Base-by-base conservation (phyloP, 2,888 invertebrate species). In the Meghimatium bilineatum region DNA sequence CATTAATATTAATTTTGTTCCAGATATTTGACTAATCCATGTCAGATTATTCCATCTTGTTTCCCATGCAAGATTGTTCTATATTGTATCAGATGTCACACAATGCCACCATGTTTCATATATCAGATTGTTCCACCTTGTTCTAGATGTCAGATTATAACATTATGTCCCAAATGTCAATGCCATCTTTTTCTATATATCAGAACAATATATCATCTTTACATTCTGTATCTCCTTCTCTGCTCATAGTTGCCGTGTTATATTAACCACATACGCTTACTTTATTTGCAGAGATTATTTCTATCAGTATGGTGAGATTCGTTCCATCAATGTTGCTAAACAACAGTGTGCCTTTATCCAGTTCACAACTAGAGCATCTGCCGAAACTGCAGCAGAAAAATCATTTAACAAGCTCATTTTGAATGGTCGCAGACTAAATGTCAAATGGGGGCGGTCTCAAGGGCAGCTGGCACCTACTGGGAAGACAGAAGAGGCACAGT, bases 381-480 rank as follows among this genome's bases (percentile, higher is more conserved):
- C 99, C 0, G 99, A 99, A 94, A 95, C 96, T 88, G 99, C 99
- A 0, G 90, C 92, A 36, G 93, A 93, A 85, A 92, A 91, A 79
- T 97, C 98, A 0, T 99, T 99, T 93, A 99, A 99, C 93, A 97
- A 99, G 23, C 91, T 99, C 52, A 96, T 96, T 85, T 93, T 96
- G 52, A 96, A 97, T 85, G 93, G 93, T 0, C 87, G 98, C 87
- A 95, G 98, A 76, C 95, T 99, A 1, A 97, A 97, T n/a, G 98
- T 99, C 87, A 98, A 99, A 92, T 99, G 99, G 99, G 99, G 99
- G 0, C 96, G 97, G 90, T 98, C 98, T 0, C 99, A 99, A 94
- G 98, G 96, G 34, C 93, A 94, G 87, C 91, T 89, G 80, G 36
- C 82, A n/a, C 85, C 86, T 86, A 85, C 87, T 85, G 89, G 86